Base-by-base conservation (phyloP, 2,888 invertebrate species). In the Maniola hyperantus region DNA sequence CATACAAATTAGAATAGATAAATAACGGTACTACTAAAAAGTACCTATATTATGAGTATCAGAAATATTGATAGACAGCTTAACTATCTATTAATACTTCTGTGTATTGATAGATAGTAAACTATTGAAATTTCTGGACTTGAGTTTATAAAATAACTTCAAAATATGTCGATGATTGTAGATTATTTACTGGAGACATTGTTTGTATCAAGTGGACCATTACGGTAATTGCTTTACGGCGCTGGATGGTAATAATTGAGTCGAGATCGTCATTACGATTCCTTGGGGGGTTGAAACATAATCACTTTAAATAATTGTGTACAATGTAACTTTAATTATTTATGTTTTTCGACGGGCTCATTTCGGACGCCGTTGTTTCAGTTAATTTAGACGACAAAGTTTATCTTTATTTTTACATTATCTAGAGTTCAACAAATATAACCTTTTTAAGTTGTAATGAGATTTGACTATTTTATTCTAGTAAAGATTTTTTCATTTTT, bases 171-270 rank as follows among this genome's bases (percentile, higher is more conserved):
- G 34, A 55, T 63, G 55, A 63, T 63, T 54, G 72, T 72, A 80
- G 83, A 82, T 85, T 85, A 86, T 86, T 88, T 83, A 84, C 81
- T 77, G 77, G 72, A 83, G 84, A 85, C 81, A 80, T 79, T 81
- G 80, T 83, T 84, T 78, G 79, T 81, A 83, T 83, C 83, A 85
- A 85, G 81, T 81, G 83, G 85, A 79, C 85, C 82, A 84, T 89
- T 89, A 88, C 75, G 76, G 80, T 88, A 89, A 89, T 89, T 85
- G 85, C 79, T 88, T 84, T 79, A 84, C 79, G 80, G 81, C 78
- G 74, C 74, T 78, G 77, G 76, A 76, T 78, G 77, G 77, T 74
- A 78, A 77, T 83, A 82, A 83, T 81, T 81, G 82, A 82, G 80
- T 78, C 73, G 72, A 78, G 79, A 81, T 79, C 76, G 79, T 81